phyloP scores from a whole-genome alignment of 2,113 vertebrate genomes.

The Perca flavescens region DNA sequence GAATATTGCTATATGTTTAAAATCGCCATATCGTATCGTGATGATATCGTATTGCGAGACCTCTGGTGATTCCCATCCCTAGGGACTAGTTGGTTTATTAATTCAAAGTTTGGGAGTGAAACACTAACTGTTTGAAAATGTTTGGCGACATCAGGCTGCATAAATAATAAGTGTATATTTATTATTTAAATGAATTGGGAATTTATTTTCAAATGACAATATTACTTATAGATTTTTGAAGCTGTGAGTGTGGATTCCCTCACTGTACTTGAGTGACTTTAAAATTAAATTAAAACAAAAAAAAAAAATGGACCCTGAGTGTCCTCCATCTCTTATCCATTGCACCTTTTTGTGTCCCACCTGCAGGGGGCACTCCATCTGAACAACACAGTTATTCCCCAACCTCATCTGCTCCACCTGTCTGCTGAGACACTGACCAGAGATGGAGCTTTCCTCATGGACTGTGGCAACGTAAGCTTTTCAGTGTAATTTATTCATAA shows the following conservation, averaged over 20 bases:
- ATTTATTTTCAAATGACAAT: background rate
- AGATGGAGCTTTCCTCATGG: constrained; percentile 96
- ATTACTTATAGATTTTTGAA: too few relatives aligned
- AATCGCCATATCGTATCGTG: too few relatives aligned
- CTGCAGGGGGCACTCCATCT: constrained; percentile 92
- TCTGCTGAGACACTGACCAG: constrained; percentile 91
- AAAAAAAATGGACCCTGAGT: background rate
- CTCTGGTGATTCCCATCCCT: too few relatives aligned
- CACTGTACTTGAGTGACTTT: background rate
- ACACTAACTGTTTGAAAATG: too few relatives aligned
- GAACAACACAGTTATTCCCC: constrained; percentile 91
- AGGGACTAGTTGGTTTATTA: too few relatives aligned
- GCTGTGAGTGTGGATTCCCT: background rate
- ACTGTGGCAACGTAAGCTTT: constrained; percentile 92
- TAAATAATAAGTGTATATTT: background rate
- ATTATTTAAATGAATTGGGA: background rate
- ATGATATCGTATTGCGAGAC: too few relatives aligned
- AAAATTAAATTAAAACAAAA: background rate
- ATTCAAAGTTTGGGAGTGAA: too few relatives aligned
- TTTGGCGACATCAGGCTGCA: background rate
- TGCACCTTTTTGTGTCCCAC: background rate
- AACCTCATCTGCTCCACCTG: constrained; percentile 92
- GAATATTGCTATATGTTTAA: too few relatives aligned
- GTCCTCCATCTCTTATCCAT: background rate
- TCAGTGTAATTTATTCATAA: background rate